Evolutionary conservation across 2,797 vertebrate genomes (phyloP), one percentile per base, ranked within the genome.

Genomic region (Chromis chromis): DNA sequence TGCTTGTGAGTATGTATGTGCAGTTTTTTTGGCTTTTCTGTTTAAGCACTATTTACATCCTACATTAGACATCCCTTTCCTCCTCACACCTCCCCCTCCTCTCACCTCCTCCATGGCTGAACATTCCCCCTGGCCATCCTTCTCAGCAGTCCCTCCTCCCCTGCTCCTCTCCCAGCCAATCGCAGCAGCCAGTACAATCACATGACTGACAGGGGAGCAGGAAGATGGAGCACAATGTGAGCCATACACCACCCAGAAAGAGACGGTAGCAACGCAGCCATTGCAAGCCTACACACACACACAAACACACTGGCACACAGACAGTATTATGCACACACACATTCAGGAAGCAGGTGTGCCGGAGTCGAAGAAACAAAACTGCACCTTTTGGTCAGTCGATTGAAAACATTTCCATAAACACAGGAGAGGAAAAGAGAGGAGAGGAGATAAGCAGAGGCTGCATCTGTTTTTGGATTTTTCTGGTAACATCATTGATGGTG

Each of bases 201-300:
- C 81, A 77, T 95, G 94, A 91, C 85, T 65, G 73, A 76, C 74
- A 88, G 74, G 81, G 53, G 86, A 92, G 90, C 92, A 94, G 92
- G 90, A 94, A 94, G 85, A 91, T 76, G 74, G 78, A 86, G 70
- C 82, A 84, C 88, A 90, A 87, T 86, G 81, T 88, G 86, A 93
- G 91, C 85, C 79, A 77, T 79, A 73, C 86, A 89, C 90, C 83
- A 65, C 81, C 85, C 84, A 84, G 86, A 89, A 60, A 79, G 76
- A 82, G 77, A 80, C 44, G 7, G 68, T 79, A 74, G 70, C 57
- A 77, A 53, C 68, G 74, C 71, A 87, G 74, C 46, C 54, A 42
- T 57, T 72, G 84, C 76, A 83, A 84, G 60, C 73, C 46, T 52
- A 46, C 57, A 61, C 57, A 52, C 73, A 68, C 16, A 36, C 46